These are phyloP conservation scores for Aepyceros melampus DNA, from an alignment of 2,113 vertebrate species.

Conservation along the genomic window DNA sequence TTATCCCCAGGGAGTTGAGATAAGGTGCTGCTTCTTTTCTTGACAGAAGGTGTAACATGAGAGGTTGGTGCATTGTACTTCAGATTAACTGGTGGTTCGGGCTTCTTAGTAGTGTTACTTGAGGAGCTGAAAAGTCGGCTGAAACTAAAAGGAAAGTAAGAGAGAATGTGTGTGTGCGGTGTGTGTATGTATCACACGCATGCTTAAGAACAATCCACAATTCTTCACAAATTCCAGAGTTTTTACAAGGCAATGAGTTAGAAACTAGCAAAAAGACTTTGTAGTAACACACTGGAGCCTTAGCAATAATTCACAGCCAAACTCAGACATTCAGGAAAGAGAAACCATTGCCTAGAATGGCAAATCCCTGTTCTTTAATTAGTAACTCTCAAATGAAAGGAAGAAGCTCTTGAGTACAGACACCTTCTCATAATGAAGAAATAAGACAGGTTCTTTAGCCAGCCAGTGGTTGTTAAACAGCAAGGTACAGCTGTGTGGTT, in stretches of 20 bases:
- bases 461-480: not conserved
- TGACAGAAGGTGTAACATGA: conserved; percentile 94
- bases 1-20: conserved; percentile 97
- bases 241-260: conserved; percentile 40
- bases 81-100: conserved; percentile 94
- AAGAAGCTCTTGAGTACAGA: not conserved
- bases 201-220: not conserved
- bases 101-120: conserved; percentile 90
- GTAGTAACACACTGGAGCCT: conserved; percentile 41
- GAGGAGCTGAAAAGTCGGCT: conserved; percentile 98
- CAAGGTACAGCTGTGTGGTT: not conserved
- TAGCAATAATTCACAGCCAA: conserved; percentile 48
- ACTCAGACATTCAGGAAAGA: not conserved
- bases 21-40: conserved; percentile 96
- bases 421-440: not conserved
- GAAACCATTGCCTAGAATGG: not conserved
- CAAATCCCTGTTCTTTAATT: not conserved
- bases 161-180: not conserved
- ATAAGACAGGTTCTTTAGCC: not conserved
- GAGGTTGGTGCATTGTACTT: conserved; percentile 98
- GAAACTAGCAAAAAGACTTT: not conserved
- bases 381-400: conserved; percentile 27
- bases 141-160: conserved; percentile 86
- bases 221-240: not conserved
- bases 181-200: not conserved